Evolutionary conservation across 2,888 invertebrate genomes (phyloP).

Genomic region (Penaeus monodon): DNA sequence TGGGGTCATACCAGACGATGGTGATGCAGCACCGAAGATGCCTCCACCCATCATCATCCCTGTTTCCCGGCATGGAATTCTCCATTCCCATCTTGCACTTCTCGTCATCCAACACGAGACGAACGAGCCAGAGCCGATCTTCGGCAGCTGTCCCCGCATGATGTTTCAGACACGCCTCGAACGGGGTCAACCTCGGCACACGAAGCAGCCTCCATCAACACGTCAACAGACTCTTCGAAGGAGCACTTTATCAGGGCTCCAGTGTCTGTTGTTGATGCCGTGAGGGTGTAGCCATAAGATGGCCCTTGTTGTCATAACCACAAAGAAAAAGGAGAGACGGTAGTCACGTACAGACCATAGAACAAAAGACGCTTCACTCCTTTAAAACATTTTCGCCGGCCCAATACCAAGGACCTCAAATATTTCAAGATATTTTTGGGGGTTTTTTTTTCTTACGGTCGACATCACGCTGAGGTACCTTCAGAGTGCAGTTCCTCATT

Average conservation of each 20-base stretch:
- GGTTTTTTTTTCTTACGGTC: conserved; percentile 97
- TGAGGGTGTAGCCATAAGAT: conserved; percentile 99
- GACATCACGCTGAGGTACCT: conserved; percentile 90
- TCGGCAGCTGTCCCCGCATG: conserved; percentile 96
- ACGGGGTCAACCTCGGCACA: conserved; percentile 98
- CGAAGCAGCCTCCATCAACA: conserved; percentile 96
- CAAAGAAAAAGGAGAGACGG: conserved; percentile 96
- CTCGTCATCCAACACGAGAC: conserved; percentile 95
- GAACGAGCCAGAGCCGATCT: conserved; percentile 95
- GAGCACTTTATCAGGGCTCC: conserved; percentile 99
- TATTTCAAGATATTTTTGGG: conserved; percentile 99
- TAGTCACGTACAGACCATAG: conserved; percentile 99
- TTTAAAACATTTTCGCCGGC: conserved; percentile 99
- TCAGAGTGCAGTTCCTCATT: conserved; percentile 99
- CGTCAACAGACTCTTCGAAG: conserved; percentile 99
- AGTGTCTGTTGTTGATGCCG: conserved; percentile 99
- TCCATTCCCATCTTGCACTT: conserved; percentile 99
- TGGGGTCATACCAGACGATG: conserved; percentile 82
- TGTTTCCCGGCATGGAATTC: conserved; percentile 82
- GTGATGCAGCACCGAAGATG: conserved; percentile 80
- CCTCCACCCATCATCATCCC: conserved; percentile 76
- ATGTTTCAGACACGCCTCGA: conserved; percentile 98
- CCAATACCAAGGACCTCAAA: conserved; percentile 91
- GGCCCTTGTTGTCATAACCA: conserved; percentile 99
- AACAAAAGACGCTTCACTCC: conserved; percentile 98